Evolutionary conservation across 2,888 invertebrate genomes (phyloP), one percentile per base, ranked within the genome.

Genomic region (Phania funesta): DNA sequence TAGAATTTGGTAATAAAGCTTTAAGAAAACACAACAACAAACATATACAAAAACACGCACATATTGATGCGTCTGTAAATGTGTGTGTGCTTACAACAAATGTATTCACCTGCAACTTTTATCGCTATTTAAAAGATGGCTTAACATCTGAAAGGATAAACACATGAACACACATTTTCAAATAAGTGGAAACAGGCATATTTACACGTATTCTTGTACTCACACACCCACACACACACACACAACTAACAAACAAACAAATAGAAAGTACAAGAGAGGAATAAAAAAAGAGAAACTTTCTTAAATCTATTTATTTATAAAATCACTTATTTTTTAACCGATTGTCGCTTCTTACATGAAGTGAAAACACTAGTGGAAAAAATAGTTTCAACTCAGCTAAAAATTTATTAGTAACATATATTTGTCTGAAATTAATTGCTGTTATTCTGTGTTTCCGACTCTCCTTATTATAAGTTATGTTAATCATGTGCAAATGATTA

Each of bases 271-370:
- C 22, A 32, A 35, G 29, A 24, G 29, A 22, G 38, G 24, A 41
- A 50, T 29, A 58, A 58, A 32, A 46, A 29, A 24, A 62, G 2
- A 44, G 38, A 58, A 58, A 54, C 4, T 29, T 60, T 70, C 44
- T 64, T 52, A 46, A 56, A 64, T 64, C 62, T 71, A 48, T 78
- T 77, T 77, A 64, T 71, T 78, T 78, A 50, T 18, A 56, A 71
- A 71, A 71, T 65, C 71, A 58, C 24, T 41, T 78, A 62, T 58
- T 78, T 75, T 46, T 78, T 50, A 65, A 56, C n/a, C 13, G 48
- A 64, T 52, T 70, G 68, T 62, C 48, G 64, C 29, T 64, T 38
- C 64, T 56, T 13, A 13, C 38, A 9, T 3, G 20, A 8, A 44
- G 13, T 18, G 16, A 6, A 7, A 16, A 44, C 16, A 44, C 11